phyloP scores from a whole-genome alignment of 2,113 vertebrate species.

The Antechinus stuartii region DNA sequence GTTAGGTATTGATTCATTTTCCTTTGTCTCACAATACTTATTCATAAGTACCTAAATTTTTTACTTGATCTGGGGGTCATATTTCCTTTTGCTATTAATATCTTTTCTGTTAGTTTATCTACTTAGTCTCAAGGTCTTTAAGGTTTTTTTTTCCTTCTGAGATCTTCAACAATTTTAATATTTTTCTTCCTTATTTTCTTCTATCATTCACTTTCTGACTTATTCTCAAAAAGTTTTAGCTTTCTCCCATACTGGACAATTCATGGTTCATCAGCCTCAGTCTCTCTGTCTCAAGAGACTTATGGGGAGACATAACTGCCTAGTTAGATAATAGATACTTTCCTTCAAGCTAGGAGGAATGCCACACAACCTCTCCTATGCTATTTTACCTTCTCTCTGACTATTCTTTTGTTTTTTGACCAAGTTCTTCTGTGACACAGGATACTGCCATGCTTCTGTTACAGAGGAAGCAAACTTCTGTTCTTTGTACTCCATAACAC shows the following conservation, averaged over 20 bases:
- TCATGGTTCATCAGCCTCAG: not conserved
- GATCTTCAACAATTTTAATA: not conserved
- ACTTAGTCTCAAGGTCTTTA: not conserved
- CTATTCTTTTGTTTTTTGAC: not conserved
- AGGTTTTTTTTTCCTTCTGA: not conserved
- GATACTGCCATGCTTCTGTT: not conserved
- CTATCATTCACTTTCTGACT: not conserved
- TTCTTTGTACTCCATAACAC: not conserved
- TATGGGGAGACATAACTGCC: not conserved
- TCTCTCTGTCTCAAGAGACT: not conserved
- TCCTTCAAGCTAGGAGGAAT: not conserved
- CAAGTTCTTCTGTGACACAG: not conserved
- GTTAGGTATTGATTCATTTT: not conserved
- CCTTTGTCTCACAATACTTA: slow-evolving; percentile 1
- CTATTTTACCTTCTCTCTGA: not conserved
- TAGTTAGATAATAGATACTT: not conserved
- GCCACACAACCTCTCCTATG: not conserved
- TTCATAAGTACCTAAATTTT: not conserved
- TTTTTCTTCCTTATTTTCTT: not conserved
- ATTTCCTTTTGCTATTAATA: not conserved
- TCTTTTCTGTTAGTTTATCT: not conserved
- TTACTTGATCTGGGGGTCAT: not conserved
- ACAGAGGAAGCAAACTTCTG: not conserved
- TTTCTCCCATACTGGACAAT: not conserved
- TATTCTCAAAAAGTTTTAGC: not conserved